Base-by-base conservation (phyloP, 2,888 invertebrate species). In the Thysanoteuthis rhombus region DNA sequence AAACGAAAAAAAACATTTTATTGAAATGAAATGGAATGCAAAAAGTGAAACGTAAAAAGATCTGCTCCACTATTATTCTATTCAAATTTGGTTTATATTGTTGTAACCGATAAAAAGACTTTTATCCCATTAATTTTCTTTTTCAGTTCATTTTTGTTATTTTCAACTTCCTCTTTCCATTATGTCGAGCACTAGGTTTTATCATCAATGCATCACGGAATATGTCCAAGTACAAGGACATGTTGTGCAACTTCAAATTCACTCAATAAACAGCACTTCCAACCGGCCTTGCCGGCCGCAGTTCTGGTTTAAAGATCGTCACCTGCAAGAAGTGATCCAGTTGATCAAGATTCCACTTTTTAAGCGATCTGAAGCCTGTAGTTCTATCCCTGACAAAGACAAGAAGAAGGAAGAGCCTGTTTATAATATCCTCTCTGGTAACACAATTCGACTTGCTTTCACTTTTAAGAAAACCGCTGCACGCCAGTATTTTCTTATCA, bases 381-480 rank as follows among this genome's bases (percentile, higher is more conserved):
- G 92, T 45, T 19, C n/a, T 22, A 36, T n/a, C 16, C 5, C 40
- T 12, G 42, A 92, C 16, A 40, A 91, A 6, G 22, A 92, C 8
- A 10, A 40, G 10, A 42, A 39, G 8, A 28, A 92, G 3, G n/a
- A 92, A 4, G 45, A 42, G 19, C 45, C 92, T 3, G 1, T 16
- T n/a, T 75, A 75, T 36, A 92, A 8, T 22, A 92, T 92, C 92
- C 45, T 92, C 19, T n/a, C 92, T 12, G 92, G 92, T 28, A 92
- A 92, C 32, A 92, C 92, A 92, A 40, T 92, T 45, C 39, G 40
- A 1, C 42, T 92, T 16, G 92, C n/a, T 28, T 92, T 45, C 22
- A 92, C 92, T n/a, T 92, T 92, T 40, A 92, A 92, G 92, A 92
- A 92, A 92, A 92, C 1, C 42, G 45, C 92, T 32, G 36, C 92